Evolutionary conservation across 2,888 invertebrate genomes (phyloP).

Genomic region (Anarsia innoxiella): DNA sequence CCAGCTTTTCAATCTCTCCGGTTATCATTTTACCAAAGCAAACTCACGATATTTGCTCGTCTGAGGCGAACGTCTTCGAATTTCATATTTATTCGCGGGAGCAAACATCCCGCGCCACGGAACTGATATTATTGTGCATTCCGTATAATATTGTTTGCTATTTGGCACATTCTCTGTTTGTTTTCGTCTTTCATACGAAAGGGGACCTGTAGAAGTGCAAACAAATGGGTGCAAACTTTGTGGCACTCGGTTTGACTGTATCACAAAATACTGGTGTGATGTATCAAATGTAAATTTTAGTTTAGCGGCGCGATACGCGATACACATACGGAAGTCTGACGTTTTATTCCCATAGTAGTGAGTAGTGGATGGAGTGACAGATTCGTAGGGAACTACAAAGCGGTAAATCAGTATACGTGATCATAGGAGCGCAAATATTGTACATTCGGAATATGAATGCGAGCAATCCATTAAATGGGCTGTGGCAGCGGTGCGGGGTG

Average conservation of each 20-base stretch:
- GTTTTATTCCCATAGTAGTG: constrained; percentile 25
- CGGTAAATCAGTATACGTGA: constrained; percentile 57
- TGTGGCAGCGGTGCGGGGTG: too few species aligned
- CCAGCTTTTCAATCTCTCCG: constrained; percentile 68
- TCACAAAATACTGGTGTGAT: constrained; percentile 59
- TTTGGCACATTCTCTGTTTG: constrained; percentile 75
- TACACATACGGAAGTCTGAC: constrained; percentile 18
- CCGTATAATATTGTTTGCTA: constrained; percentile 76
- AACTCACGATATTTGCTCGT: constrained; percentile 70
- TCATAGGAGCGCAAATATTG: constrained; percentile 64
- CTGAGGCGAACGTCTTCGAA: constrained; percentile 65
- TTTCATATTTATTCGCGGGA: constrained; percentile 74
- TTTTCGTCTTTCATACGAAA: constrained; percentile 73
- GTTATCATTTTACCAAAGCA: constrained; percentile 76
- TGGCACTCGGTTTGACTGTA: constrained; percentile 52
- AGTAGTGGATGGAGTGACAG: constrained; percentile 13
- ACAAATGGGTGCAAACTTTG: constrained; percentile 62
- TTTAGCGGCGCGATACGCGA: too few species aligned
- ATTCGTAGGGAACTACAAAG: constrained; percentile 31
- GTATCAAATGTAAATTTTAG: constrained; percentile 53
- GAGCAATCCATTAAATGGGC: constrained; percentile 70
- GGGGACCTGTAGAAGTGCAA: constrained; percentile 69
- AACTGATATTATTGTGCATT: constrained; percentile 76
- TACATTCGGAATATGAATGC: constrained; percentile 70
- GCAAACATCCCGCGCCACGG: constrained; percentile 66